These are phyloP conservation scores for Dasyprocta punctata DNA, from an alignment of 2,113 vertebrate genomes.

Conservation along the genomic window DNA sequence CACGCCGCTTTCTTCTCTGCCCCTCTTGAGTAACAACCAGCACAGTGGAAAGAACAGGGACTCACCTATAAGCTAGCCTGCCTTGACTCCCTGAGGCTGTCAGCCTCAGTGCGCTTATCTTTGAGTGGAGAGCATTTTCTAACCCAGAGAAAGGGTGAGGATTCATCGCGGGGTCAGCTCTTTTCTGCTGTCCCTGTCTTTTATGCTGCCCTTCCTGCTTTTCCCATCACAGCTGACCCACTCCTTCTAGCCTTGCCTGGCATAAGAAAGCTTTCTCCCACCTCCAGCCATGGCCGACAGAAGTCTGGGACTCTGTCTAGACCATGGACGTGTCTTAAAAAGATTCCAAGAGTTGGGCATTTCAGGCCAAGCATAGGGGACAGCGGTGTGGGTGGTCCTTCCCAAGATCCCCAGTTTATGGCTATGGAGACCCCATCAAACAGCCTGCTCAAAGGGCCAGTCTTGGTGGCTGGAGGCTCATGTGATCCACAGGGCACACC, in stretches of 20 bases:
- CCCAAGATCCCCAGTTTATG: background rate
- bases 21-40: background rate
- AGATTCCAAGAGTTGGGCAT: background rate
- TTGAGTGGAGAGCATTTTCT: background rate
- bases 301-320: background rate
- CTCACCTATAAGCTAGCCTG: background rate
- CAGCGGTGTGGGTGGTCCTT: background rate
- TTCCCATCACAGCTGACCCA: background rate
- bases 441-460: background rate
- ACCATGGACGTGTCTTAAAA: background rate
- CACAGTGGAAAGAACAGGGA: background rate
- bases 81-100: background rate
- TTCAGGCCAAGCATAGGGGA: background rate
- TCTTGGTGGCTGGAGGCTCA: background rate
- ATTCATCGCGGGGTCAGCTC: background rate
- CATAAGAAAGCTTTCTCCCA: background rate
- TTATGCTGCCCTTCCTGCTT: background rate
- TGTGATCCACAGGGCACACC: background rate
- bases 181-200: background rate
- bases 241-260: background rate
- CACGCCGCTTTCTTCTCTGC: background rate
- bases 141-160: background rate
- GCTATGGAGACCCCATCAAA: background rate
- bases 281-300: background rate
- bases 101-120: background rate